Evolutionary conservation across 2,888 invertebrate species (phyloP), one percentile per base, ranked within the genome.

Genomic region (Siphonodentalium dalli): DNA sequence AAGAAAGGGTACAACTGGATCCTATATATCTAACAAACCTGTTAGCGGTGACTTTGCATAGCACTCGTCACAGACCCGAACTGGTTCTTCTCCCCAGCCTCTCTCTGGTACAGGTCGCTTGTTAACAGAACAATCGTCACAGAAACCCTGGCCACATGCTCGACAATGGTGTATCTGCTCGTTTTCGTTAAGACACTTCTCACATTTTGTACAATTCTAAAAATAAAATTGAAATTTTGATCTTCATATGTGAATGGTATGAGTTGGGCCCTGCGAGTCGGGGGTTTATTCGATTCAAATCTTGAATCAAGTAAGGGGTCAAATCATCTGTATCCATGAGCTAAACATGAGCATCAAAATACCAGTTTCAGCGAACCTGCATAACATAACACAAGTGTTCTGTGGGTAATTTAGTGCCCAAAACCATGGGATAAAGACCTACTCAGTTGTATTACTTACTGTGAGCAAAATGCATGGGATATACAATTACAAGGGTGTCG

Each of bases 121-220:
- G 47, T 86, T 84, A n/a, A 86, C 85, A 2, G 90, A 89, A 74
- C 91, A 92, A 21, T 75, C 77, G 60, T 88, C 87, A 77, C 91
- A 92, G 71, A 91, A 90, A 0, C 91, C 91, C 75, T 89, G 87
- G 0, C 91, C 91, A 78, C 91, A 91, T 0, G 87, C 85, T 44
- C 90, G 87, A 71, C 90, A 91, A 72, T 91, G 91, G 72, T 74
- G 81, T 42, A 79, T 81, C 59, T 75, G 73, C 27, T 75, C 74
- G 35, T 63, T 66, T 26, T 60, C 52, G 33, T 52, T 48, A 26
- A 86, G 84, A 77, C 91, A 91, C 43, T 85, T 85, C 66, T 85
- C 82, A 75, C 91, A 91, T n/a, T n/a, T n/a, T n/a, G n/a, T n/a
- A n/a, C n/a, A n/a, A 62, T 86, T 77, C 88, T 89, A 66, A 33